Evolutionary conservation across 1,140 invertebrate genomes (phyloP).

Genomic region (Drosophila busckii): DNA sequence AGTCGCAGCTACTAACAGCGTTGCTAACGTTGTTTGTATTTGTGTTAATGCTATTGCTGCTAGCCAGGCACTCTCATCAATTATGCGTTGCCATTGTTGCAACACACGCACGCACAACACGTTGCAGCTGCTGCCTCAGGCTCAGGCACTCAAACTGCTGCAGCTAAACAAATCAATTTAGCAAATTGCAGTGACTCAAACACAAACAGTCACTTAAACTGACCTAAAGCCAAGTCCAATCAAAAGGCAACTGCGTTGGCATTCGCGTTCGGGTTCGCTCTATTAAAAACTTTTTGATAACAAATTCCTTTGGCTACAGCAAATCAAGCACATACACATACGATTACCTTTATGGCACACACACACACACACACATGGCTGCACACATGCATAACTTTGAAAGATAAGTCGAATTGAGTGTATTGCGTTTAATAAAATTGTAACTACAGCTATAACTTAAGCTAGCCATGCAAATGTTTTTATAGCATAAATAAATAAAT

Average conservation of each 20-base stretch:
- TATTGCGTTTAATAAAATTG: too few species aligned
- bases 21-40: too few species aligned
- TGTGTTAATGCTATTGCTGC: too few species aligned
- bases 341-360: slow-evolving; percentile 35
- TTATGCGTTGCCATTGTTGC: too few species aligned
- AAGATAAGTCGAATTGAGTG: too few species aligned
- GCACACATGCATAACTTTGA: not conserved
- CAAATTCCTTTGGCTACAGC: not conserved
- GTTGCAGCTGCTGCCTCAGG: not conserved
- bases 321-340: slow-evolving; percentile 29
- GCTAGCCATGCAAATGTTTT: too few species aligned
- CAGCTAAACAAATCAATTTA: slow-evolving; percentile 19
- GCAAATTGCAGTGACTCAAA: slow-evolving; percentile 12
- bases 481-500: too few species aligned
- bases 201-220: slow-evolving; percentile 1
- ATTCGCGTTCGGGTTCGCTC: not conserved
- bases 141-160: not conserved
- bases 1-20: too few species aligned
- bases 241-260: too few species aligned
- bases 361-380: not conserved
- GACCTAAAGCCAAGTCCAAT: not conserved
- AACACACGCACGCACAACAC: too few species aligned
- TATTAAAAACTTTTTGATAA: not conserved
- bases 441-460: too few species aligned
- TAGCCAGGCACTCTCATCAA: too few species aligned